Percentiles rank a stretch among this genome's conserved stretches.
phyloP scores from a whole-genome alignment of 2,888 invertebrate species.

The Scaeva pyrastri region DNA sequence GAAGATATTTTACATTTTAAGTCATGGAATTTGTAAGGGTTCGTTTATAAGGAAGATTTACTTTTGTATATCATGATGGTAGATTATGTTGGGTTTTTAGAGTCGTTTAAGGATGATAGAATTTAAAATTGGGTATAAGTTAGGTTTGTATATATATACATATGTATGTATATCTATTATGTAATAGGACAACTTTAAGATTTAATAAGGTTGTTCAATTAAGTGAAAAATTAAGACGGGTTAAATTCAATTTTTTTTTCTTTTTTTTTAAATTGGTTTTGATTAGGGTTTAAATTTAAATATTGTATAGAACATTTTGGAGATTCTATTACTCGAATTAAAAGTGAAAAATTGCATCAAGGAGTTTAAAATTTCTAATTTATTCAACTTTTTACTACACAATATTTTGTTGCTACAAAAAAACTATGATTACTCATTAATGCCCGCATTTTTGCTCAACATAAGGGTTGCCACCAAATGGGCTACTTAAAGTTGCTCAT shows the following conservation, averaged over 20 bases:
- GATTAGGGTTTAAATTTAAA: background rate
- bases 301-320: too few species aligned
- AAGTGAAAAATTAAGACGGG: conserved; percentile 14
- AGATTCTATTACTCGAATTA: too few species aligned
- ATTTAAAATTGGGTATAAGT: conserved; percentile 12
- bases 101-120: conserved; percentile 17
- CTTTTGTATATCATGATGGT: conserved; percentile 6
- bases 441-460: too few species aligned
- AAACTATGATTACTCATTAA: too few species aligned
- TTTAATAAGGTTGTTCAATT: conserved; percentile 6
- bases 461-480: too few species aligned
- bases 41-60: conserved; percentile 19
- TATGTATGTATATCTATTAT: background rate
- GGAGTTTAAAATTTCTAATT: too few species aligned
- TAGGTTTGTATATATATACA: background rate
- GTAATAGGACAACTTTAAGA: background rate
- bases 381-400: too few species aligned
- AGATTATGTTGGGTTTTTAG: conserved; percentile 12
- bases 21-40: conserved; percentile 26
- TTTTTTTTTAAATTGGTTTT: background rate
- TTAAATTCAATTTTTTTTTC: conserved; percentile 10
- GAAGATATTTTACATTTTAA: conserved; percentile 10
- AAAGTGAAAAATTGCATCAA: too few species aligned
- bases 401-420: too few species aligned
- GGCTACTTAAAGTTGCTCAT: too few species aligned